A percentile compares a stretch with the other conserved stretches of the same genome.
Conservation (phyloP, 92 coral and sea anemone genomes). For the Zoanthus gigantus region DNA sequence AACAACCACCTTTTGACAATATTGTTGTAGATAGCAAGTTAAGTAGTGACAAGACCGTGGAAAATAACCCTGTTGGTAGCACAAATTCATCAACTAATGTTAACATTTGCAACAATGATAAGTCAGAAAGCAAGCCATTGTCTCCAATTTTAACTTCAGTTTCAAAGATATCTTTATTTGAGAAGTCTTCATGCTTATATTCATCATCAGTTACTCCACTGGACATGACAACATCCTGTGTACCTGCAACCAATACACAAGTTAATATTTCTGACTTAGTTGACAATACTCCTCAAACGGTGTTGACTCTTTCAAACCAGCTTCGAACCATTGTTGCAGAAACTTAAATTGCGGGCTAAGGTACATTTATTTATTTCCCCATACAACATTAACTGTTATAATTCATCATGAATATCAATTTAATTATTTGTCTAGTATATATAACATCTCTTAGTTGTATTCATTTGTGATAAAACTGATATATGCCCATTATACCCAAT, state of each 20-base stretch:
- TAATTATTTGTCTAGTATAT: too few species aligned
- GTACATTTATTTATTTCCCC: background rate
- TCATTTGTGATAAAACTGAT: too few species aligned
- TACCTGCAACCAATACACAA: background rate
- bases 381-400: too few species aligned
- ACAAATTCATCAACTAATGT: background rate
- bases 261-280: slow-evolving; percentile 24
- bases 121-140: background rate
- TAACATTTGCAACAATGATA: background rate
- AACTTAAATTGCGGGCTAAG: background rate
- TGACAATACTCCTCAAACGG: slow-evolving; percentile 11
- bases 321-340: slow-evolving; percentile 29
- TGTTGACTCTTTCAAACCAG: slow-evolving; percentile 2
- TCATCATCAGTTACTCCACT: slow-evolving; percentile 7
- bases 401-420: too few species aligned
- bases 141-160: background rate
- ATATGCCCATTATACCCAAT: too few species aligned
- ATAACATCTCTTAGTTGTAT: too few species aligned
- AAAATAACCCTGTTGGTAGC: too few species aligned
- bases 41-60: background rate
- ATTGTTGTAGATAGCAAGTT: background rate
- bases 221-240: background rate
- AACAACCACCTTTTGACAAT: background rate
- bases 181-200: slow-evolving; percentile 1
- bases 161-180: background rate